These are phyloP conservation scores for Battus philenor DNA, from an alignment of 1,140 invertebrate genomes.

Conservation along the genomic window DNA sequence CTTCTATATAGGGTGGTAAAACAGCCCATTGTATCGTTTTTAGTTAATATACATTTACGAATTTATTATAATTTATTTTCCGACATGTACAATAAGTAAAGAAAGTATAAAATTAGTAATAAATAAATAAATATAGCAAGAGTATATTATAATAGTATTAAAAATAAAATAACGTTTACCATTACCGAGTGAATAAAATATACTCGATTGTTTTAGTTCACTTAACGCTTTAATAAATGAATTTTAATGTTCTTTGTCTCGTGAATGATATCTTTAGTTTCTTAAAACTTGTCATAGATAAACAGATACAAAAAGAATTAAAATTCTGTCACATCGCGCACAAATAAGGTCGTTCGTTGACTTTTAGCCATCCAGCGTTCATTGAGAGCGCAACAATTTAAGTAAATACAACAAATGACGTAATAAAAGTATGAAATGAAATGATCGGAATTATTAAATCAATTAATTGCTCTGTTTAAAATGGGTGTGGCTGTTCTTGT, in stretches of 20 bases:
- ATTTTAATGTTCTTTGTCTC: neutral
- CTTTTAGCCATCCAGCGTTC: slow-evolving; percentile 31
- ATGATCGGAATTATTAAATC: slow-evolving; percentile 25
- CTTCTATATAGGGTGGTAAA: too few species aligned
- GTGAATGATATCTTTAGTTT: slow-evolving; percentile 8
- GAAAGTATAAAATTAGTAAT: neutral
- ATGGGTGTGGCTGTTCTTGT: too few species aligned
- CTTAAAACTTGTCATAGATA: slow-evolving; percentile 26
- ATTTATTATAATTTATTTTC: too few species aligned
- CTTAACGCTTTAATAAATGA: neutral
- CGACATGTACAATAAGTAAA: neutral
- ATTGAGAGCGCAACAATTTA: slow-evolving; percentile 38
- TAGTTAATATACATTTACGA: too few species aligned
- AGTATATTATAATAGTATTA: neutral
- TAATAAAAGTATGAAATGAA: slow-evolving; percentile 17
- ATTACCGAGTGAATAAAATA: too few species aligned
- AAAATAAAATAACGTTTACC: too few species aligned
- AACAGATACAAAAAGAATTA: slow-evolving; percentile 39
- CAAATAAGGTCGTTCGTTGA: slow-evolving; percentile 41
- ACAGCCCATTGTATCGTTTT: too few species aligned
- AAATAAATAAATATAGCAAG: neutral
- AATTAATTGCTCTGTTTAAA: slow-evolving; percentile 23
- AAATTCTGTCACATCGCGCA: slow-evolving; percentile 40
- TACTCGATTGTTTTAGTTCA: too few species aligned
- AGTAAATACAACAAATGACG: slow-evolving; percentile 36